A percentile compares a stretch with the other conserved stretches of the same genome.
Conservation (phyloP, 2,888 invertebrate species). For the Ornithoptera priamus region DNA sequence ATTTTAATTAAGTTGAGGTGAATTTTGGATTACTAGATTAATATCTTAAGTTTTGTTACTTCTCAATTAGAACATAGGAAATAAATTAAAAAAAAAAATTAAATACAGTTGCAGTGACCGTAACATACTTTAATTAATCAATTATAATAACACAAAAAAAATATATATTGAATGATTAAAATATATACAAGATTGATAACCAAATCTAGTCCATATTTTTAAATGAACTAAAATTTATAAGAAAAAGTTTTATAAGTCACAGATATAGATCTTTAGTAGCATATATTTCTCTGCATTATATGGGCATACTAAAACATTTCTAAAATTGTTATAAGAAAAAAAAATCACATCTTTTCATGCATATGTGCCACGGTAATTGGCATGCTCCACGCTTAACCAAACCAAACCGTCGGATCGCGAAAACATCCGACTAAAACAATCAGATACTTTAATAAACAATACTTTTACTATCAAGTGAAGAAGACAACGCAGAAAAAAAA, state of each 20-base stretch:
- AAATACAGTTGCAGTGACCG: no score
- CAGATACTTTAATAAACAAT: slow-evolving; percentile 27
- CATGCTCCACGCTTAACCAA: slow-evolving; percentile 46
- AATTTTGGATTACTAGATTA: no score
- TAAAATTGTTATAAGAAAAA: slow-evolving; percentile 15
- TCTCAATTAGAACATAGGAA: no score
- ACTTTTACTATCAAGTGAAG: slow-evolving; percentile 14
- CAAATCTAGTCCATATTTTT: neutral
- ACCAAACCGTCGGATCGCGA: slow-evolving; percentile 44
- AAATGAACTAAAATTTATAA: neutral
- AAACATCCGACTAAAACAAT: slow-evolving; percentile 64
- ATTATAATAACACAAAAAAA: no score
- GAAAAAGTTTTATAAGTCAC: neutral
- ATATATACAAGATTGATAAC: neutral
- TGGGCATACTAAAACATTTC: slow-evolving; percentile 34
- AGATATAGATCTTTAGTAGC: neutral
- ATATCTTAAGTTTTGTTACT: no score
- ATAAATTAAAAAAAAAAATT: no score
- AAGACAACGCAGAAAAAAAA: neutral
- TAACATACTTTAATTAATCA: no score
- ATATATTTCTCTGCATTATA: neutral
- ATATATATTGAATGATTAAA: neutral
- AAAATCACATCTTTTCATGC: slow-evolving; percentile 41
- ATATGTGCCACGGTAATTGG: slow-evolving; percentile 28
- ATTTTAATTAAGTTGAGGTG: neutral